Evolutionary conservation across 1,140 invertebrate genomes (phyloP).

Genomic region (Papilio machaon): DNA sequence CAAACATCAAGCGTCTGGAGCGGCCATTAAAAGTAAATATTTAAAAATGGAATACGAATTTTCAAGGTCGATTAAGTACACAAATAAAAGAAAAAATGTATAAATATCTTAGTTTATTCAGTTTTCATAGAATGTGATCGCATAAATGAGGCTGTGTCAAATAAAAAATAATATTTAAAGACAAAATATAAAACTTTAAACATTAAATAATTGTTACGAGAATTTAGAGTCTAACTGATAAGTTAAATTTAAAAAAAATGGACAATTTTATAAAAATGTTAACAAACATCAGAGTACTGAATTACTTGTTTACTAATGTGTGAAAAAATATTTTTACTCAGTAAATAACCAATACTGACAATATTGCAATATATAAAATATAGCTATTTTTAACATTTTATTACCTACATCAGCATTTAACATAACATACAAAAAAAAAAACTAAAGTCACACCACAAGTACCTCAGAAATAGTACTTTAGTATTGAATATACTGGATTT

Average conservation of each 20-base stretch:
- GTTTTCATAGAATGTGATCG: constrained; percentile 77
- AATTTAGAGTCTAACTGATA: constrained; percentile 58
- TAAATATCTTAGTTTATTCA: constrained; percentile 76
- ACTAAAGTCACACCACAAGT: constrained; percentile 73
- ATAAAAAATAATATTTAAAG: constrained; percentile 55
- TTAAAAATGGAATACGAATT: no score
- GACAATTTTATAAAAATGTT: constrained; percentile 48
- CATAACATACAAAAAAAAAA: constrained; percentile 70
- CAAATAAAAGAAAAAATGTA: constrained; percentile 55
- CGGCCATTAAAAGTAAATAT: no score
- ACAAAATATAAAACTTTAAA: constrained; percentile 54
- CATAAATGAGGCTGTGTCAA: constrained; percentile 64
- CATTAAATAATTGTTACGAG: constrained; percentile 51
- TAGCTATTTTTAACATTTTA: constrained; percentile 72
- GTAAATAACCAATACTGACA: constrained; percentile 73
- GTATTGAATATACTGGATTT: constrained; percentile 48
- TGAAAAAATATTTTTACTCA: constrained; percentile 53
- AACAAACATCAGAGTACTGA: constrained; percentile 41
- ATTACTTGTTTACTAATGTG: constrained; percentile 28
- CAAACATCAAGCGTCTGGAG: no score
- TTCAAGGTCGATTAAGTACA: not conserved
- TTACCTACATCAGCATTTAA: constrained; percentile 58
- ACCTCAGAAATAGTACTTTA: constrained; percentile 63
- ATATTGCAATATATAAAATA: constrained; percentile 67
- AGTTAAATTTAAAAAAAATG: constrained; percentile 48